These are phyloP conservation scores for Lomographa bimaculata DNA, from an alignment of 2,888 invertebrate genomes.

Conservation along the genomic window DNA sequence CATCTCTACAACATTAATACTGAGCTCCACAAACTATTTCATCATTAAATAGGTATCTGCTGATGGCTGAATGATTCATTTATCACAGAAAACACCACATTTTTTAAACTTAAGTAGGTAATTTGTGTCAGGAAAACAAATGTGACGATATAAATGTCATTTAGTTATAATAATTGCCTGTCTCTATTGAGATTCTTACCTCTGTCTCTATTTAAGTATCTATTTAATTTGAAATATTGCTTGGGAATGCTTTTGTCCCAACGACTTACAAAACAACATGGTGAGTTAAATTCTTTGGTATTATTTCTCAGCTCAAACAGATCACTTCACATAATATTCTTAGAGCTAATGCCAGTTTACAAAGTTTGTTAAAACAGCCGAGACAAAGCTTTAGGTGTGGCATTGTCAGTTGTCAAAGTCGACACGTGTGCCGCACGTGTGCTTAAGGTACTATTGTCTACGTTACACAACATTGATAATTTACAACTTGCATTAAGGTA, in stretches of 20 bases:
- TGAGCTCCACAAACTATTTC: not conserved
- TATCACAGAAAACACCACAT: conserved; percentile 3
- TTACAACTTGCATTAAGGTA: conserved; percentile 19
- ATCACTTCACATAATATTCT: conserved; percentile 18
- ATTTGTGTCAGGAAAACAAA: conserved; percentile 12
- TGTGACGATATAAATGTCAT: conserved; percentile 9
- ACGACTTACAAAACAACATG: too few species aligned
- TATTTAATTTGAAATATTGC: conserved; percentile 3
- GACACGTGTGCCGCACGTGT: conserved; percentile 63
- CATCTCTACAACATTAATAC: too few species aligned
- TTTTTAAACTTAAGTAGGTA: conserved; percentile 7
- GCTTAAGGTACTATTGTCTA: conserved; percentile 59
- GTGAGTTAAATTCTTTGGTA: too few species aligned
- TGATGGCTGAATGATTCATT: conserved; percentile 2
- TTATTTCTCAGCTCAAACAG: conserved; percentile 22
- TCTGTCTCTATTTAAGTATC: not conserved
- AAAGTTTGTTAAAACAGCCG: conserved; percentile 6
- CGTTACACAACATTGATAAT: conserved; percentile 32
- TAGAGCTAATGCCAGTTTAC: conserved; percentile 15
- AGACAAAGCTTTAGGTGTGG: conserved; percentile 42
- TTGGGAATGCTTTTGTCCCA: not conserved
- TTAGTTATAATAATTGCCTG: not conserved
- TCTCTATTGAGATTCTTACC: not conserved
- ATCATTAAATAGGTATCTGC: not conserved
- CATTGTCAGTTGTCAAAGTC: conserved; percentile 20